Evolutionary conservation across 2,888 invertebrate genomes (phyloP), one percentile per base, ranked within the genome.

Genomic region (Caenorhabditis doughertyi): DNA sequence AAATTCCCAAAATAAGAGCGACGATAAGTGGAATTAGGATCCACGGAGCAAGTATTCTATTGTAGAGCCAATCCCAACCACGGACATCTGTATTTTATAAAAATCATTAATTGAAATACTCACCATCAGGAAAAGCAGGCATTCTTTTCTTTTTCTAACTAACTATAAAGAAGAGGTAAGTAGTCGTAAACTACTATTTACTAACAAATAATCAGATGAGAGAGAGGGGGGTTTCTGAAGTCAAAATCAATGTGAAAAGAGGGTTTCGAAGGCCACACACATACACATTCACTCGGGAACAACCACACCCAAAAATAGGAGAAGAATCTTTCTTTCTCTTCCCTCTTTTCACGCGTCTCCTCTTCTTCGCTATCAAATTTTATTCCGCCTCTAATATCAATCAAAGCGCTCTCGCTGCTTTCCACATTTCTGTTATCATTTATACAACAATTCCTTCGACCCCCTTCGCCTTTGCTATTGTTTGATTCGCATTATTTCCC

Each of bases 21-120:
- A 82, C 23, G 35, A 79, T 55, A 1, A 90, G 62, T 39, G 87
- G 79, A 18, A 87, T 32, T 55, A 87, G 60, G 47, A 90, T 64
- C 72, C 81, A 86, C 25, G 68, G 56, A 84, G 84, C 86, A 3
- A 86, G 82, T 11, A 89, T 68, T 58, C 71, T 79, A 49, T 53
- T 73, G 72, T 79, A 85, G 5, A 79, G 51, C 83, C 79, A 81
- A 56, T 73, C 81, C 81, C 84, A 81, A 39, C 77, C 84, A 32
- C 85, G 80, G 4, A 77, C 84, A 79, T 89, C 89, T 89, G 84
- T 47, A 32, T 39, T 53, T 29, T 21, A 23, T 39, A 29, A 44
- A 55, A 8, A 25, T 8, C 9, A n/a, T 16, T 2, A 29, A 47
- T 29, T 5, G 21, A 32, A 73, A 18, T 60, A 79, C 85, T 77